These are phyloP conservation scores for Cepaea hortensis DNA, from an alignment of 2,888 invertebrate species.

Conservation along the genomic window DNA sequence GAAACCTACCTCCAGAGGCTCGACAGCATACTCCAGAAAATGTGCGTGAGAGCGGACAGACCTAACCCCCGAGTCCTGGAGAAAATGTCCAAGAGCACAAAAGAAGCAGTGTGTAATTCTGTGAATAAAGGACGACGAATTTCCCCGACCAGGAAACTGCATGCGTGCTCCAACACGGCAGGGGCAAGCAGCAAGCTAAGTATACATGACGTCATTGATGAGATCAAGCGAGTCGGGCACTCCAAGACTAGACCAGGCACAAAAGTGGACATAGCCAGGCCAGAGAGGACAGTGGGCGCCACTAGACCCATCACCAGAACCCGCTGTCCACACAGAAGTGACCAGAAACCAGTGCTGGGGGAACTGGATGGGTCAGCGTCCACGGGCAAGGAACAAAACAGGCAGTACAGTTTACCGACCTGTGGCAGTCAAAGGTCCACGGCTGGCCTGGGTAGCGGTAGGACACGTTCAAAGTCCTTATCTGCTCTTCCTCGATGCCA, in stretches of 20 bases:
- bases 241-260: not conserved
- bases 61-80: not conserved
- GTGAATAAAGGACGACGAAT: not conserved
- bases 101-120: not conserved
- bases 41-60: not conserved
- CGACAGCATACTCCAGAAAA: not conserved
- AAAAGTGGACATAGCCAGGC: not conserved
- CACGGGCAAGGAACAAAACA: not conserved
- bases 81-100: not conserved
- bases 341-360: not conserved
- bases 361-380: not conserved
- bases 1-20: conserved; percentile 12
- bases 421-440: not conserved
- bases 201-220: not conserved
- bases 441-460: not conserved
- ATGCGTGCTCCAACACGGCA: not conserved
- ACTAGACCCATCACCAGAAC: not conserved
- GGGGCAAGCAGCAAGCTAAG: not conserved
- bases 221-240: not conserved
- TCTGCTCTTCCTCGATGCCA: not conserved
- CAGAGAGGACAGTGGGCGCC: not conserved
- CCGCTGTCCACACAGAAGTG: not conserved
- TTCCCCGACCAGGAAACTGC: not conserved
- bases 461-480: conserved; percentile 5
- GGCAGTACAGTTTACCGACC: not conserved